These are phyloP conservation scores for Allophyes oxyacanthae DNA, from an alignment of 2,888 invertebrate species.

Conservation along the genomic window DNA sequence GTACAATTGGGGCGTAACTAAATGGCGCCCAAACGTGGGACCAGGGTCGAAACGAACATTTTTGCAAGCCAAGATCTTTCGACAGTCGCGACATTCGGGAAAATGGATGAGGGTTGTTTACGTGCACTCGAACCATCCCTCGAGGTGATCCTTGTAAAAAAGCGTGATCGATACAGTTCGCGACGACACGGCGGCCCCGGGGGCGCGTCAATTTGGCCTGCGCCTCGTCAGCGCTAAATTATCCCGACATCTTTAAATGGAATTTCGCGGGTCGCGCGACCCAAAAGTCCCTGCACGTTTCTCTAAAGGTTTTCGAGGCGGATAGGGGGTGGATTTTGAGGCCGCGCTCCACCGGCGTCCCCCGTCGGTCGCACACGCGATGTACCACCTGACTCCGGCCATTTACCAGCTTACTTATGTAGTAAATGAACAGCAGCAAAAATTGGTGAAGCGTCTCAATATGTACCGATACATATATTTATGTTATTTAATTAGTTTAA, in stretches of 20 bases:
- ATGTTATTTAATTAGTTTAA: too few relatives aligned
- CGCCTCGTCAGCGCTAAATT: slow-evolving; percentile 88
- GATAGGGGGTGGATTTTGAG: slow-evolving; percentile 70
- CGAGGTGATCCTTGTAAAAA: slow-evolving; percentile 72
- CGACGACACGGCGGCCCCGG: slow-evolving; percentile 76
- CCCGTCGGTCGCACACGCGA: slow-evolving; percentile 74
- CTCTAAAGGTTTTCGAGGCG: slow-evolving; percentile 66
- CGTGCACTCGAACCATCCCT: slow-evolving; percentile 73
- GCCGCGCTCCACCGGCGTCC: slow-evolving; percentile 68
- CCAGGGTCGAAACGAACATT: slow-evolving; percentile 56
- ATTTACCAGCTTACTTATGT: slow-evolving; percentile 59
- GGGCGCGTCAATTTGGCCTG: slow-evolving; percentile 86
- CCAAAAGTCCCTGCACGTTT: slow-evolving; percentile 74
- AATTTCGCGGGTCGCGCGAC: slow-evolving; percentile 85
- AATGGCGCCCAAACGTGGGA: slow-evolving; percentile 64
- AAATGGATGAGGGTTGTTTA: slow-evolving; percentile 80
- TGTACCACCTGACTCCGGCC: slow-evolving; percentile 77
- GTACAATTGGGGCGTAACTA: slow-evolving; percentile 45
- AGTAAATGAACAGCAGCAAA: slow-evolving; percentile 53
- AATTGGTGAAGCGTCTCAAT: slow-evolving; percentile 36
- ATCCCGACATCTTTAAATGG: slow-evolving; percentile 89
- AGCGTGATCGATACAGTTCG: slow-evolving; percentile 80
- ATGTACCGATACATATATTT: slow-evolving; percentile 13
- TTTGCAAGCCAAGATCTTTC: slow-evolving; percentile 67
- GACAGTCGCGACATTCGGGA: slow-evolving; percentile 66